Evolutionary conservation across 2,113 vertebrate species (phyloP).

Genomic region (Nematolebias whitei): DNA sequence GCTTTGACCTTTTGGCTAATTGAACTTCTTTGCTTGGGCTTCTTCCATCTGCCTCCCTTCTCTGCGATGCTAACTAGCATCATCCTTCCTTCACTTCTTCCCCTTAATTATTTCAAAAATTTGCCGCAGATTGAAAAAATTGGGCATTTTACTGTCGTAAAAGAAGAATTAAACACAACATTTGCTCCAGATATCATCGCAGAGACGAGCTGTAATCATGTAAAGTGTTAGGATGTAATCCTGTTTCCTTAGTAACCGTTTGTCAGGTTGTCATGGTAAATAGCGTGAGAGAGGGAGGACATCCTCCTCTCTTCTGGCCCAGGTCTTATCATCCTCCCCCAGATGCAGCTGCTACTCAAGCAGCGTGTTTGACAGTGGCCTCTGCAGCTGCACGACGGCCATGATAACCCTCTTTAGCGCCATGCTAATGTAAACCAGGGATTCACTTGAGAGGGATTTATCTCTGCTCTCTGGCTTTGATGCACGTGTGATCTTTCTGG

Average conservation of each 20-base stretch:
- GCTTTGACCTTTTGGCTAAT: constrained; percentile 76
- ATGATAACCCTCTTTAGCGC: constrained; percentile 49
- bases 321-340: constrained; percentile 65
- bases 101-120: neutral
- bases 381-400: constrained; percentile 42
- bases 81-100: constrained; percentile 2
- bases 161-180: constrained; percentile 17
- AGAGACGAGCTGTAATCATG: constrained; percentile 45
- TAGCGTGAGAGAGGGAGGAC: constrained; percentile 17
- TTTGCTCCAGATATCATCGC: constrained; percentile 31
- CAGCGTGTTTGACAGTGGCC: constrained; percentile 50
- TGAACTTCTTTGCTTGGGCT: constrained; percentile 39
- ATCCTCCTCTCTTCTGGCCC: constrained; percentile 48
- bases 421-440: constrained; percentile 39
- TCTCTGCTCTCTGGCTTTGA: constrained; percentile 37
- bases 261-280: constrained; percentile 60
- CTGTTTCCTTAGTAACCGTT: constrained; percentile 69
- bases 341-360: constrained; percentile 58
- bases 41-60: constrained; percentile 18
- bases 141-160: constrained; percentile 2
- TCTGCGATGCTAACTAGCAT: constrained; percentile 20
- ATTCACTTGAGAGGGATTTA: constrained; percentile 63
- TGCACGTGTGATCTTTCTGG: constrained; percentile 39
- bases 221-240: constrained; percentile 55
- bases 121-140: constrained; percentile 23